Base-by-base conservation (phyloP, 2,888 invertebrate genomes). In the Branchellion lobata region DNA sequence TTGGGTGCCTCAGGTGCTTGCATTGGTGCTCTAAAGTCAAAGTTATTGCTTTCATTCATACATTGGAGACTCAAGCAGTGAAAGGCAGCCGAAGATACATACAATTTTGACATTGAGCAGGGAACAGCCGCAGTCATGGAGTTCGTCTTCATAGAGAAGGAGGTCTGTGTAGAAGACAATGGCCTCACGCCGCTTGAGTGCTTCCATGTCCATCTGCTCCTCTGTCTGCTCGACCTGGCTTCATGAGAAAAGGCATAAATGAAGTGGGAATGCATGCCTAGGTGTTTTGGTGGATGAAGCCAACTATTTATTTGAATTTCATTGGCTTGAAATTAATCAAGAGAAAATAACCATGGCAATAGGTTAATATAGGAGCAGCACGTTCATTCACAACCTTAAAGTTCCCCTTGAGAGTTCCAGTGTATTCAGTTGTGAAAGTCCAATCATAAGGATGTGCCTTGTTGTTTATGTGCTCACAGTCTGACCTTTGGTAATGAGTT, bases 111-210 rank as follows among this genome's bases (percentile, higher is more conserved):
- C 94, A 82, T 92, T 93, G 84, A 92, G 91, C 77, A 93, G 92
- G 0, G 98, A 94, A 79, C 94, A 92, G 24, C 99, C 99, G 90
- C 99, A 94, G 88, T 99, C 99, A 86, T 97, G 97, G 72, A 99
- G 89, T 88, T 99, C 99, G 90, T 99, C 99, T 89, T 99, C 99
- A 89, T 93, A 99, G 53, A 99, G 89, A 80, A 94, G 92, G 47
- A 98, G 89, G 87, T 98, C 96, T 84, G 94, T 93, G 88, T 94
- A 98, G 87, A 97, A 98, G 1, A 94, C 87, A 79, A 99, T 99
- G 86, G 92, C 92, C 84, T 99, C 97, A 84, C 92, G 92, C 83
- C 91, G 91, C 89, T 94, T 96, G 68, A 99, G 88, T 86, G 93
- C 91, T 84, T 96, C 94, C 84, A 94, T 90, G 87, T 99, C 91